Percentiles rank a stretch among this genome's conserved stretches.
phyloP scores from a whole-genome alignment of 2,113 vertebrate species.

The Cyanistes caeruleus region DNA sequence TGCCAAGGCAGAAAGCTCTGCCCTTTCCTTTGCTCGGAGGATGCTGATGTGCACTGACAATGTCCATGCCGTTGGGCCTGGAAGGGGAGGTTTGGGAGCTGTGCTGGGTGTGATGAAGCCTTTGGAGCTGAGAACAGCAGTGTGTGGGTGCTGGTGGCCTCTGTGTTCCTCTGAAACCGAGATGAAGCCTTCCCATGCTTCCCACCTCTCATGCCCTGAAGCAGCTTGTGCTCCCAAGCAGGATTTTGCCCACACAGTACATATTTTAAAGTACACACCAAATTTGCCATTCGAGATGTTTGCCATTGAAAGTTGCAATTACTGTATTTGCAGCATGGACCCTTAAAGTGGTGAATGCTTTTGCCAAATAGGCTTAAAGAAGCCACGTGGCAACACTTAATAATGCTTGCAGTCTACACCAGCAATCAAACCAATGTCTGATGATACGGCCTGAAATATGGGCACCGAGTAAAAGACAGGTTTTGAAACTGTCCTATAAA shows the following conservation, averaged over 20 bases:
- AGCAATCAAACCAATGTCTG: background rate
- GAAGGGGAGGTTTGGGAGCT: background rate
- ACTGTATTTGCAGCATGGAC: background rate
- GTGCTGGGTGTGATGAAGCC: background rate
- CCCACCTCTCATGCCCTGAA: background rate
- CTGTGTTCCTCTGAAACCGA: background rate
- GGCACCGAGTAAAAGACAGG: background rate
- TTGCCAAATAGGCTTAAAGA: background rate
- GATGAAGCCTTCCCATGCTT: background rate
- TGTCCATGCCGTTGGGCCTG: accelerated
- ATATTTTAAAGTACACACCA: background rate
- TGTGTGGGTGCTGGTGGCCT: background rate
- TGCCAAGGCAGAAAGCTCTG: background rate
- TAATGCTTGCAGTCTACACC: background rate
- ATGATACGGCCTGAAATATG: background rate
- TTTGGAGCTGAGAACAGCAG: background rate
- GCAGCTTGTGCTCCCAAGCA: background rate
- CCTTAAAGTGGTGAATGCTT: background rate
- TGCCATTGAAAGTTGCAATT: background rate
- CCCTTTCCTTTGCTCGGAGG: accelerated
- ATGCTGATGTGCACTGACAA: accelerated
- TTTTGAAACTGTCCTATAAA: background rate
- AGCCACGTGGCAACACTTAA: background rate
- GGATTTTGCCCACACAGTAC: background rate
- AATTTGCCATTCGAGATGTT: background rate